Evolutionary conservation across 2,113 vertebrate genomes (phyloP).

Genomic region (Amia ocellicauda): DNA sequence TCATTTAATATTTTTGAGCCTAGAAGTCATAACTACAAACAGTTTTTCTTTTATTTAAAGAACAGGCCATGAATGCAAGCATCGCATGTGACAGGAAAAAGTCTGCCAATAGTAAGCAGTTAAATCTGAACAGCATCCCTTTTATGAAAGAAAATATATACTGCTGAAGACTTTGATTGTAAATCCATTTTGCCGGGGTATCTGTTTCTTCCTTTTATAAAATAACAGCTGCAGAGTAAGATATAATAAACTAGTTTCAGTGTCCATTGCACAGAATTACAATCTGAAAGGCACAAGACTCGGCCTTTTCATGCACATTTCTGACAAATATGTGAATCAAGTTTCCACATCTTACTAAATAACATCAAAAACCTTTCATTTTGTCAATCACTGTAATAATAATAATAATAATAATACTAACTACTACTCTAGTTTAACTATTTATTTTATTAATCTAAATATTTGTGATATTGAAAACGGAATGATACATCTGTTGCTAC

Average conservation of each 20-base stretch:
- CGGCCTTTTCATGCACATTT: constrained; percentile 15
- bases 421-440: too few relatives aligned
- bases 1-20: constrained; percentile 27
- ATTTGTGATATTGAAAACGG: too few relatives aligned
- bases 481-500: too few relatives aligned
- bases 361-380: background rate
- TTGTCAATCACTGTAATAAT: too few relatives aligned
- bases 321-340: background rate
- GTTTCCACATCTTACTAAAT: background rate
- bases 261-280: constrained; percentile 22
- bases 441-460: too few relatives aligned
- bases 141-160: constrained; percentile 18
- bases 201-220: constrained; percentile 9
- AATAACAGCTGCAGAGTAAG: constrained; percentile 18
- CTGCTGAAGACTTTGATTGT: constrained; percentile 31
- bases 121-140: constrained; percentile 32
- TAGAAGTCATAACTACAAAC: constrained; percentile 4
- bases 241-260: constrained; percentile 38
- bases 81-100: constrained; percentile 29
- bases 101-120: constrained; percentile 24
- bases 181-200: constrained; percentile 14
- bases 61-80: constrained; percentile 32
- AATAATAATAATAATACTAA: too few relatives aligned
- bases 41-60: constrained; percentile 16
- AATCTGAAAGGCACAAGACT: constrained; percentile 28